These are phyloP conservation scores for Corythornis madagascariensis DNA, from an alignment of 2,113 vertebrate genomes.

Conservation along the genomic window DNA sequence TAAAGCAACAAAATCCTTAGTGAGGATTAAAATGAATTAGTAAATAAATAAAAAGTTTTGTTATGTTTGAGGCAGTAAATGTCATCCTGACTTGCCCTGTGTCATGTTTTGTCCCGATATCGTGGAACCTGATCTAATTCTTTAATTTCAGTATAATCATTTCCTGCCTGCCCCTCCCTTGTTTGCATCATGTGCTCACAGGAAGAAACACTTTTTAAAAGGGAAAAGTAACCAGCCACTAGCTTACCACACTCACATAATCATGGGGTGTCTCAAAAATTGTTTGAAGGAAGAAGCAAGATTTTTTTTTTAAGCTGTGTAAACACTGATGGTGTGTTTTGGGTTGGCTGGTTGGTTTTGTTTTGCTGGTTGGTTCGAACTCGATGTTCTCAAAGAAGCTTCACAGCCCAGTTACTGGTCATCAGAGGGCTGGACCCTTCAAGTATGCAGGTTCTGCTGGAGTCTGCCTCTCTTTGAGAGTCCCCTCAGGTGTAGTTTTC, in stretches of 20 bases:
- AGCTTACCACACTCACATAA: background rate
- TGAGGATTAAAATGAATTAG: background rate
- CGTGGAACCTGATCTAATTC: slow-evolving; percentile 28
- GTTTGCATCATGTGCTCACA: slow-evolving; percentile 50
- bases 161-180: slow-evolving; percentile 64
- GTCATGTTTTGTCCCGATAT: slow-evolving; percentile 43
- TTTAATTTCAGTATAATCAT: slow-evolving; percentile 51
- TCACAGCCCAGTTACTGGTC: background rate
- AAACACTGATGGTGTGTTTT: background rate
- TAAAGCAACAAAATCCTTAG: background rate
- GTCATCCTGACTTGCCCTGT: background rate
- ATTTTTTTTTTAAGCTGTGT: background rate
- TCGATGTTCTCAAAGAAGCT: background rate
- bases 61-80: background rate
- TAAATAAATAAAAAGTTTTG: background rate
- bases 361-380: background rate
- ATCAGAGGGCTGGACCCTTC: background rate
- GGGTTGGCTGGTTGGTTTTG: background rate
- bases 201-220: slow-evolving; percentile 22
- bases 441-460: background rate
- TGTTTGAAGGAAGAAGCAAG: background rate
- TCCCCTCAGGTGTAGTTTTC: background rate
- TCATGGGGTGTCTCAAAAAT: background rate
- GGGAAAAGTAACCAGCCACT: background rate
- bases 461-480: background rate